Percentiles rank a stretch among this genome's conserved stretches.
phyloP scores from a whole-genome alignment of 2,888 invertebrate species.

The Dendrolimus houi region DNA sequence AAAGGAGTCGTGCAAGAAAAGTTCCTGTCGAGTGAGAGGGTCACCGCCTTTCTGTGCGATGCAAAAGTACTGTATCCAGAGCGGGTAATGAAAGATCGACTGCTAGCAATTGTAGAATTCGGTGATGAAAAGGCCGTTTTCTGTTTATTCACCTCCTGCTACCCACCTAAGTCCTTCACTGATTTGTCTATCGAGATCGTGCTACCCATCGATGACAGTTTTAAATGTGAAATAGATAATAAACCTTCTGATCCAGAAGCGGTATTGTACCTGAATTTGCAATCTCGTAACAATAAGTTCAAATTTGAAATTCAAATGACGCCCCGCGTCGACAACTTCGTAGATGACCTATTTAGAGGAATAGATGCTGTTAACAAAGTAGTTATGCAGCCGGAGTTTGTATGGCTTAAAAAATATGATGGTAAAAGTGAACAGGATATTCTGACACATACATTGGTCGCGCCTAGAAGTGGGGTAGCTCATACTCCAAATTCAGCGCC shows the following conservation, averaged over 20 bases:
- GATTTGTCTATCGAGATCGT: constrained; percentile 89
- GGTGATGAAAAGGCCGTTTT: constrained; percentile 71
- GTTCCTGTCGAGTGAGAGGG: constrained; percentile 64
- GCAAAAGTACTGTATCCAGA: constrained; percentile 67
- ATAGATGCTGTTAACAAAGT: constrained; percentile 80
- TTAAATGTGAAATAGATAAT: constrained; percentile 84
- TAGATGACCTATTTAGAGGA: constrained; percentile 83
- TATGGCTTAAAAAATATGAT: constrained; percentile 78
- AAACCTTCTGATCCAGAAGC: constrained; percentile 75
- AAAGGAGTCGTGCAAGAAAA: constrained; percentile 68
- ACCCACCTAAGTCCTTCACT: constrained; percentile 82
- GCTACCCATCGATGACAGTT: constrained; percentile 86
- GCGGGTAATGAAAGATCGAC: constrained; percentile 62
- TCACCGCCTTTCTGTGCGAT: constrained; percentile 61
- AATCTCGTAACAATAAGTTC: constrained; percentile 61
- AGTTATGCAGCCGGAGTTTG: constrained; percentile 63
- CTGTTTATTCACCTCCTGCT: constrained; percentile 71
- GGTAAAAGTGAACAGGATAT: constrained; percentile 59
- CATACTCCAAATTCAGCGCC: constrained; percentile 52
- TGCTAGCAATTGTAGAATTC: constrained; percentile 65
- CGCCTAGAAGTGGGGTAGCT: constrained; percentile 44
- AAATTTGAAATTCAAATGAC: constrained; percentile 72
- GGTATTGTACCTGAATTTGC: constrained; percentile 66
- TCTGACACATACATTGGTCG: constrained; percentile 44
- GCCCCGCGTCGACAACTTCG: constrained; percentile 81